Evolutionary conservation across 2,113 vertebrate species (phyloP).

Genomic region (Turnix velox): DNA sequence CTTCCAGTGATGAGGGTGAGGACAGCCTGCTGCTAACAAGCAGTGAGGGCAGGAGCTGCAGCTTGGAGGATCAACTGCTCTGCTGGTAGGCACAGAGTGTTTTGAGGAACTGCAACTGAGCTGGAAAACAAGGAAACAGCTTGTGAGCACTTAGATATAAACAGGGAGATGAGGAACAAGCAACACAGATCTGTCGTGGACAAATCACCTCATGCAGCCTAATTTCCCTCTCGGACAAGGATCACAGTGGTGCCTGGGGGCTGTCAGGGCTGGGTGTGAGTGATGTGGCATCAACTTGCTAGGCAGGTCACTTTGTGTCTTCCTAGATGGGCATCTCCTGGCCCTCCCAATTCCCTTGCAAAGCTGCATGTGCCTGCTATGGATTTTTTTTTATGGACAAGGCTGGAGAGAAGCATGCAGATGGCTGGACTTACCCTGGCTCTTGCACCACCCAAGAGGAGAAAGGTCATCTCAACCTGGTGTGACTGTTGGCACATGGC

Average conservation of each 20-base stretch:
- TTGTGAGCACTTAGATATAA: background rate
- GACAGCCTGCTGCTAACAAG: fast-evolving
- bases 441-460: background rate
- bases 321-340: fast-evolving
- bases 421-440: fast-evolving
- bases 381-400: fast-evolving
- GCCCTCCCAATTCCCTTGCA: background rate
- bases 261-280: background rate
- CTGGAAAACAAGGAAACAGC: background rate
- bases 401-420: background rate
- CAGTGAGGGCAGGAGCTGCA: background rate
- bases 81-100: background rate
- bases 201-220: background rate
- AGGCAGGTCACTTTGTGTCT: fast-evolving
- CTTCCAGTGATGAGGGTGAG: fast-evolving
- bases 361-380: fast-evolving
- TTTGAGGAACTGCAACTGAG: background rate
- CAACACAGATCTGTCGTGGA: fast-evolving
- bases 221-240: background rate
- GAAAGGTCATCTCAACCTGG: background rate
- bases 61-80: fast-evolving
- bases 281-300: background rate
- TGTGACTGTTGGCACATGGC: fast-evolving
- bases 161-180: background rate
- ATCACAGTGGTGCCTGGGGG: background rate